phyloP scores from a whole-genome alignment of 2,888 invertebrate genomes.

The Mythimna ferrago region DNA sequence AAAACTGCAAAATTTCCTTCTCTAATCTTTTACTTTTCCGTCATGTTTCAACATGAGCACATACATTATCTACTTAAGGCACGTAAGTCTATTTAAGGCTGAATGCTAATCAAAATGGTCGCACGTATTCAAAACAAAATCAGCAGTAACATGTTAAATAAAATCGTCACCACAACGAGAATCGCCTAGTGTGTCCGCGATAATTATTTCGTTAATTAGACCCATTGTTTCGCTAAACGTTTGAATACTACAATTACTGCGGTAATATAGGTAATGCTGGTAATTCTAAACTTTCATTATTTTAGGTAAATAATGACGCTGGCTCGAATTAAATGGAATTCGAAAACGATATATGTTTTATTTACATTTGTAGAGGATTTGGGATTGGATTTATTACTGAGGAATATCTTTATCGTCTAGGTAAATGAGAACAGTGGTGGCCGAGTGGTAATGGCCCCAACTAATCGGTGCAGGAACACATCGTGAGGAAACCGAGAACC shows the following conservation, averaged over 20 bases:
- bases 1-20: background rate
- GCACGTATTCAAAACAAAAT: constrained; percentile 36
- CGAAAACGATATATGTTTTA: constrained; percentile 12
- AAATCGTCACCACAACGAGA: constrained; percentile 48
- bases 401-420: too few relatives aligned
- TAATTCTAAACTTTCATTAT: constrained; percentile 51
- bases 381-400: background rate
- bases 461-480: too few relatives aligned
- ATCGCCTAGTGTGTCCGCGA: constrained; percentile 56
- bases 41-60: background rate
- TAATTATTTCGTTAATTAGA: constrained; percentile 81
- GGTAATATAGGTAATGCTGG: constrained; percentile 48
- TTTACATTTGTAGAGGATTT: background rate
- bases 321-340: constrained; percentile 24
- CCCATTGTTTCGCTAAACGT: constrained; percentile 72
- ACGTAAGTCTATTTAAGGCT: background rate
- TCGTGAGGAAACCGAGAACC: too few relatives aligned
- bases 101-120: constrained; percentile 40
- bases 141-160: constrained; percentile 51
- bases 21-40: background rate
- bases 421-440: too few relatives aligned
- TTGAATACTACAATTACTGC: constrained; percentile 63
- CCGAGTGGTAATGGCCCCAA: too few relatives aligned
- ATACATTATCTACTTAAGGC: background rate
- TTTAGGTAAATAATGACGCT: constrained; percentile 30